Evolutionary conservation across 2,888 invertebrate genomes (phyloP), one percentile per base, ranked within the genome.

Genomic region (Mactromeris polynyma): DNA sequence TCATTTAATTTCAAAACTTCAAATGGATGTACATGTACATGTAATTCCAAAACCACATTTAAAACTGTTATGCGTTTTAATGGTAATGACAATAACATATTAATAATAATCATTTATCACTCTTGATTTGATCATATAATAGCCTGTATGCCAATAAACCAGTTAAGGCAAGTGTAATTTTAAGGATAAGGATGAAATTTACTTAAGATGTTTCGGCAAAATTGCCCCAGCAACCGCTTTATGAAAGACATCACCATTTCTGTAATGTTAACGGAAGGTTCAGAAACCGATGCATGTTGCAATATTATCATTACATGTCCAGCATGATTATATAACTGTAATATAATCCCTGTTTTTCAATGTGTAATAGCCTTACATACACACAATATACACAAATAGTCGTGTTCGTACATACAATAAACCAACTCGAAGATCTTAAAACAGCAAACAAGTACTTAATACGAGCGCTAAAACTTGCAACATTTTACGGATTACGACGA

Each of bases 401-500:
- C 73, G 14, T 36, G 73, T 73, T 73, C 26, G 14, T 40, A 40
- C 42, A 80, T 42, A 26, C 40, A 31, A 80, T 19, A 80, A 40
- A 40, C 33, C 36, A n/a, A 81, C 81, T 51, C 31, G 21, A 81
- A 81, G 19, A 33, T 73, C 73, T 9, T 38, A 84, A 51, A 78
- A 73, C 21, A 84, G 84, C 78, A 84, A 84, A 78, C 78, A 84
- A 0, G 38, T 51, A 77, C 51, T 84, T 84, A 84, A 84, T 69
- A 42, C 36, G 19, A 17, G 14, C 19, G 31, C 26, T 84, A 54
- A 77, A 77, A 31, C 26, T 58, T 78, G 84, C 36, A 54, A 77
- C 77, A 46, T 85, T 85, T 80, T 79, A 80, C 31, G 85, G 85
- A 80, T 85, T 85, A 85, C 79, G 58, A 14, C 40, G 73, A 58